These are phyloP conservation scores for Alosa alosa DNA, from an alignment of 2,113 vertebrate species.

Conservation along the genomic window DNA sequence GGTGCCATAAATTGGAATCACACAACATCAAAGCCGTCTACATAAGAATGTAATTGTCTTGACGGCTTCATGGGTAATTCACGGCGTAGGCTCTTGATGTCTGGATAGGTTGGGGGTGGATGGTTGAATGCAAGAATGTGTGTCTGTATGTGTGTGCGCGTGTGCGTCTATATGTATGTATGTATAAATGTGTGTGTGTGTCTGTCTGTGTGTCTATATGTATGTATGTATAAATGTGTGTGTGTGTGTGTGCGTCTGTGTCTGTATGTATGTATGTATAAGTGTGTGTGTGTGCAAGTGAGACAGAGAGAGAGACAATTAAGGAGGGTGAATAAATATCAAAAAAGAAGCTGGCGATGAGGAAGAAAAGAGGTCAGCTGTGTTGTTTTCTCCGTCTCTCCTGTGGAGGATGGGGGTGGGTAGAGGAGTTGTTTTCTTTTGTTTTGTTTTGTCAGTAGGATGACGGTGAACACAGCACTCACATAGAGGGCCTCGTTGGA, in stretches of 20 bases:
- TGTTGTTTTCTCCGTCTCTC: background rate
- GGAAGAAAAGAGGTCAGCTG: background rate
- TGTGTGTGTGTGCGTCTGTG: background rate
- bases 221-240: background rate
- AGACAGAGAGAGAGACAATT: background rate
- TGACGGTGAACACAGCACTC: background rate
- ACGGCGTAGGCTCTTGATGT: slow-evolving; percentile 16
- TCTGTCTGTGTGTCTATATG: background rate
- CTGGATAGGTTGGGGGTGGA: background rate
- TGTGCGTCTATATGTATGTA: background rate
- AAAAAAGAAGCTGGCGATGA: background rate
- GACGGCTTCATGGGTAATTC: slow-evolving; percentile 48
- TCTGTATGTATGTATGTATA: background rate
- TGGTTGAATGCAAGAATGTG: background rate
- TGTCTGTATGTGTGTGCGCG: background rate
- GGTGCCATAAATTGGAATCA: background rate
- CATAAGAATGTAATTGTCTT: slow-evolving; percentile 49
- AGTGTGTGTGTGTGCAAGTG: background rate
- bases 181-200: background rate
- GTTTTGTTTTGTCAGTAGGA: background rate
- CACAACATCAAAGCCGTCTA: slow-evolving; percentile 47
- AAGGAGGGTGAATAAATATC: background rate
- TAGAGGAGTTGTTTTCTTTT: background rate
- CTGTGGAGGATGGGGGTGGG: background rate
- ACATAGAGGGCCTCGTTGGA: background rate